Evolutionary conservation across 64 coral and sea anemone species (phyloP).

Genomic region (Porites lutea): DNA sequence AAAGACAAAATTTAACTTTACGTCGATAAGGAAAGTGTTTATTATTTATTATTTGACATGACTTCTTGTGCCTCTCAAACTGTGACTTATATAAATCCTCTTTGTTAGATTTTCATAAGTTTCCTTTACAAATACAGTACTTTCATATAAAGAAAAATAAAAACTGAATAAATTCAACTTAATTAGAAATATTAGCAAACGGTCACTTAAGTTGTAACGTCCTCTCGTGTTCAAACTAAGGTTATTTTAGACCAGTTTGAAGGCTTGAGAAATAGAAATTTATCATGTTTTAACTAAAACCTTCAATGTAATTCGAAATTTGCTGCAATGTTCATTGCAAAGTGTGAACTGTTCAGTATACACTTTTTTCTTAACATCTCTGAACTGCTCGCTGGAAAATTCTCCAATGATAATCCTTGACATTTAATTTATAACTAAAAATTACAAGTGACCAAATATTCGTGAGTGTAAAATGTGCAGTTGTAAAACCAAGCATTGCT

Average conservation of each 20-base stretch:
- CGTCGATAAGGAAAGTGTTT: neutral
- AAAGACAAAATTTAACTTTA: neutral
- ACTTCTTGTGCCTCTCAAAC: too few species aligned
- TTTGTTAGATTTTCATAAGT: neutral
- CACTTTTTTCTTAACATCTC: neutral
- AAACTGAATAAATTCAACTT: too few species aligned
- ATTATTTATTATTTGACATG: neutral
- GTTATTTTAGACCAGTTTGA: neutral
- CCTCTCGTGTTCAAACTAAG: neutral
- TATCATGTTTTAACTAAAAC: neutral
- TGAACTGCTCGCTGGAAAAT: too few species aligned
- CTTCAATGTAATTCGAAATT: too few species aligned
- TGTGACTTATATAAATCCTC: too few species aligned
- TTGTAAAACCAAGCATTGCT: neutral
- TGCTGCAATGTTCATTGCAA: too few species aligned
- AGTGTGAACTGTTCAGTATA: neutral
- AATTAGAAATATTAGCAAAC: neutral
- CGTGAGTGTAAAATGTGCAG: neutral
- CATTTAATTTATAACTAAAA: too few species aligned
- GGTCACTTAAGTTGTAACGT: neutral
- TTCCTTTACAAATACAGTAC: neutral
- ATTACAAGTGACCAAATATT: too few species aligned
- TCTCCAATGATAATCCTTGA: too few species aligned
- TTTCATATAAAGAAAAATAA: neutral
- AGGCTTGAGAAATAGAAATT: neutral